These are phyloP conservation scores for Pseudomyrmex pallidus DNA, from an alignment of 1,140 invertebrate genomes.

Conservation along the genomic window DNA sequence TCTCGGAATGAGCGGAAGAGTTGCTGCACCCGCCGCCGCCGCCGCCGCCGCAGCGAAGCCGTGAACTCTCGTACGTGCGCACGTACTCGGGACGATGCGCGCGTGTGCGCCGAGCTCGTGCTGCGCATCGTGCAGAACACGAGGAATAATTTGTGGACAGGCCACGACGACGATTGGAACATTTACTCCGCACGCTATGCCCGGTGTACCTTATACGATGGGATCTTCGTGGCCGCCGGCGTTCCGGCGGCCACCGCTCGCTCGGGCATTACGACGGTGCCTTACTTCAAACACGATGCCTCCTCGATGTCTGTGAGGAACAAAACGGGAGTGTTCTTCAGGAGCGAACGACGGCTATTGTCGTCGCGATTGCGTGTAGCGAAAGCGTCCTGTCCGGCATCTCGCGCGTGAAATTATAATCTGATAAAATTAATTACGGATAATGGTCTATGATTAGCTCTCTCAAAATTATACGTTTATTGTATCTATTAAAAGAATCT, in stretches of 20 bases:
- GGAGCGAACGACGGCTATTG: slow-evolving; percentile 47
- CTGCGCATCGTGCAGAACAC: slow-evolving; percentile 77
- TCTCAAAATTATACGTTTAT: no score
- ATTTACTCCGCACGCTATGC: slow-evolving; percentile 76
- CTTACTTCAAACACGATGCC: slow-evolving; percentile 45
- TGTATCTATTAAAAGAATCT: neutral
- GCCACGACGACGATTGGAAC: slow-evolving; percentile 78
- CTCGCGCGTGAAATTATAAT: no score
- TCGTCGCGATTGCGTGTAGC: slow-evolving; percentile 35
- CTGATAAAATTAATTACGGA: no score
- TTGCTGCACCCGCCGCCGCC: slow-evolving; percentile 62
- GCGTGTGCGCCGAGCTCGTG: slow-evolving; percentile 70
- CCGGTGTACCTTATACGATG: slow-evolving; percentile 69
- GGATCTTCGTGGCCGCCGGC: slow-evolving; percentile 67
- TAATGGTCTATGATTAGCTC: no score
- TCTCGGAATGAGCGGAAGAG: slow-evolving; percentile 78
- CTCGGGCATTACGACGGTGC: slow-evolving; percentile 57
- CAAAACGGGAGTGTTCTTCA: slow-evolving; percentile 35
- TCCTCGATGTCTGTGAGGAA: slow-evolving; percentile 21
- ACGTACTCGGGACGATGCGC: slow-evolving; percentile 46
- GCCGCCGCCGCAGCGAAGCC: slow-evolving; percentile 24
- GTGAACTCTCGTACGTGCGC: slow-evolving; percentile 64
- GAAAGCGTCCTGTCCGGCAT: no score
- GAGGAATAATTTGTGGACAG: slow-evolving; percentile 84
- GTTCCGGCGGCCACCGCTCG: slow-evolving; percentile 62